Evolutionary conservation across 2,888 invertebrate species (phyloP).

Genomic region (Norana najaformis): DNA sequence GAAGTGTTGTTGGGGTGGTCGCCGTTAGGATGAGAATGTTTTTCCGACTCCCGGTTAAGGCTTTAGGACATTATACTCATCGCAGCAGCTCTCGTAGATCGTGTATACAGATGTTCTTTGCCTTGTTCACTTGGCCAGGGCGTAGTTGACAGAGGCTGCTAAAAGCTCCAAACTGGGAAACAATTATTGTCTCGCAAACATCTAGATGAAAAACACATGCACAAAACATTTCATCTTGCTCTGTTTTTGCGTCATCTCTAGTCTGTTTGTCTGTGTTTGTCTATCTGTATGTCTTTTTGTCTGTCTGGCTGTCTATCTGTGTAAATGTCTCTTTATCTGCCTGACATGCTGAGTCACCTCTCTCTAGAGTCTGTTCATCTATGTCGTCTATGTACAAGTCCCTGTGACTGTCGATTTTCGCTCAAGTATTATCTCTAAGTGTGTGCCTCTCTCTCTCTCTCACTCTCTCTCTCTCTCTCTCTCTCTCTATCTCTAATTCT

Average conservation of each 20-base stretch:
- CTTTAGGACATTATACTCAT: not conserved
- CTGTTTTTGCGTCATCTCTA: not conserved
- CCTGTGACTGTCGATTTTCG: not conserved
- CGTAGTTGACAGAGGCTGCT: not conserved
- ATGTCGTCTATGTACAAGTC: not conserved
- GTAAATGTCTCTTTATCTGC: not conserved
- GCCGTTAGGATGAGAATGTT: not conserved
- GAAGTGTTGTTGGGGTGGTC: not conserved
- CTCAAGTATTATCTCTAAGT: not conserved
- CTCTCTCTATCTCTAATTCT: too few species aligned
- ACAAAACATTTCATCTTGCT: not conserved
- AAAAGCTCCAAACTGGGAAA: constrained; percentile 4
- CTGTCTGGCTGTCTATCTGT: too few species aligned
- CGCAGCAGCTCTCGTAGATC: not conserved
- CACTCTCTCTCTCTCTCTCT: not conserved
- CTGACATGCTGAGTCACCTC: not conserved
- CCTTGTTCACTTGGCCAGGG: not conserved
- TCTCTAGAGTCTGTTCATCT: not conserved
- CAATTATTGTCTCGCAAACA: not conserved
- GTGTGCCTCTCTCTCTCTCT: not conserved
- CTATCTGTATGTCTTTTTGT: too few species aligned
- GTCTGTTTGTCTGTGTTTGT: constrained; percentile 10
- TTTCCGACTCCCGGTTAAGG: not conserved
- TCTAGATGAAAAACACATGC: not conserved
- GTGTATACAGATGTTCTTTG: not conserved